A percentile compares a stretch with the other conserved stretches of the same genome.
These are phyloP conservation scores for Hypselothyrea guttata DNA, from an alignment of 2,888 invertebrate genomes.

Conservation along the genomic window DNA sequence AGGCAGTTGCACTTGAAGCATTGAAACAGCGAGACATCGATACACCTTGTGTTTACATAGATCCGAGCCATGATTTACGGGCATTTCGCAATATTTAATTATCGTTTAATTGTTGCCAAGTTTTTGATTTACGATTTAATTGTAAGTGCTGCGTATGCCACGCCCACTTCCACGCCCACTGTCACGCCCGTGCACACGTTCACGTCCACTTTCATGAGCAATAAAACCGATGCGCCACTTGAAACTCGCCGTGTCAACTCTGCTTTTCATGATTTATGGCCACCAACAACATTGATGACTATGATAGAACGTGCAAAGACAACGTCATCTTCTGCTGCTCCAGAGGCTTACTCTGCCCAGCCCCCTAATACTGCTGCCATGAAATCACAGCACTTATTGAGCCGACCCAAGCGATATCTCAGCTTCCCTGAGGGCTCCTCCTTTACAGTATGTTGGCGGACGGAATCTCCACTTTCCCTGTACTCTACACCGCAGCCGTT, in stretches of 20 bases:
- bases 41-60: too few relatives aligned
- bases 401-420: slow-evolving; percentile 82
- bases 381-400: slow-evolving; percentile 47
- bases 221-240: slow-evolving; percentile 35
- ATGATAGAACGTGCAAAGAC: slow-evolving; percentile 66
- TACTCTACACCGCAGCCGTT: background rate
- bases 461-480: slow-evolving; percentile 9
- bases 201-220: slow-evolving; percentile 23
- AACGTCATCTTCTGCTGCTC: slow-evolving; percentile 17
- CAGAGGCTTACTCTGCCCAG: background rate
- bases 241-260: slow-evolving; percentile 29
- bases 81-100: slow-evolving; percentile 67
- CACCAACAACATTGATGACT: slow-evolving; percentile 65
- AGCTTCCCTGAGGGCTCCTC: slow-evolving; percentile 85
- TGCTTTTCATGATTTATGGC: slow-evolving; percentile 68
- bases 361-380: background rate
- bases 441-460: slow-evolving; percentile 82
- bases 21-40: slow-evolving; percentile 28
- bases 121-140: slow-evolving; percentile 77
- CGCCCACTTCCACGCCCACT: slow-evolving; percentile 10
- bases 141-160: slow-evolving; percentile 59
- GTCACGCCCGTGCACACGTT: background rate
- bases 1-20: slow-evolving; percentile 30
- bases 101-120: slow-evolving; percentile 69
- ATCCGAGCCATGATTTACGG: slow-evolving; percentile 65